Conservation (phyloP, 2,797 vertebrate species). For the Labeo calbasu region DNA sequence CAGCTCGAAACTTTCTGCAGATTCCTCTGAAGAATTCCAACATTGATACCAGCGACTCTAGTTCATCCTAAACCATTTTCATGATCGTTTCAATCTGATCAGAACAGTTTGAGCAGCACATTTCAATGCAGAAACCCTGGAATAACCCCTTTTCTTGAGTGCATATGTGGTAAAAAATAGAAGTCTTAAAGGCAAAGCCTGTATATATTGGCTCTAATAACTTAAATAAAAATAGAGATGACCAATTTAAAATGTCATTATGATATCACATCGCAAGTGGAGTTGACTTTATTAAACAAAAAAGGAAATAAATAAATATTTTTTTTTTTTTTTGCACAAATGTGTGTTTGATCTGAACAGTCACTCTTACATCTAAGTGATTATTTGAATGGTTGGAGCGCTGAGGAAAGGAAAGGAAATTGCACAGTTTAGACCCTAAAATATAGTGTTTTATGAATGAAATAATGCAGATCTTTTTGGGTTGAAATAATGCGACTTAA, state of each 20-base stretch:
- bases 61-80: not conserved
- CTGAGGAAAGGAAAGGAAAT: conserved; percentile 2
- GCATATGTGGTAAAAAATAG: not conserved
- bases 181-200: not conserved
- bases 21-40: not conserved
- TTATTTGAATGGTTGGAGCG: not conserved
- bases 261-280: not conserved
- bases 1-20: not conserved
- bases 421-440: not conserved
- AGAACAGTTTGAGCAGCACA: not conserved
- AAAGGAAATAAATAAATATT: not conserved
- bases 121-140: not conserved
- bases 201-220: not conserved
- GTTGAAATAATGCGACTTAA: not conserved
- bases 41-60: not conserved
- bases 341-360: not conserved
- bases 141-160: not conserved
- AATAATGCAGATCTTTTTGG: not conserved
- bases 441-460: not conserved
- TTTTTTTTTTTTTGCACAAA: not conserved
- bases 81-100: not conserved
- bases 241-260: not conserved
- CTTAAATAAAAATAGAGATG: not conserved
- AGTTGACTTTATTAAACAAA: not conserved
- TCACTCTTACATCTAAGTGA: not conserved